Conservation (phyloP, 1,140 invertebrate species). For the Galleria mellonella region DNA sequence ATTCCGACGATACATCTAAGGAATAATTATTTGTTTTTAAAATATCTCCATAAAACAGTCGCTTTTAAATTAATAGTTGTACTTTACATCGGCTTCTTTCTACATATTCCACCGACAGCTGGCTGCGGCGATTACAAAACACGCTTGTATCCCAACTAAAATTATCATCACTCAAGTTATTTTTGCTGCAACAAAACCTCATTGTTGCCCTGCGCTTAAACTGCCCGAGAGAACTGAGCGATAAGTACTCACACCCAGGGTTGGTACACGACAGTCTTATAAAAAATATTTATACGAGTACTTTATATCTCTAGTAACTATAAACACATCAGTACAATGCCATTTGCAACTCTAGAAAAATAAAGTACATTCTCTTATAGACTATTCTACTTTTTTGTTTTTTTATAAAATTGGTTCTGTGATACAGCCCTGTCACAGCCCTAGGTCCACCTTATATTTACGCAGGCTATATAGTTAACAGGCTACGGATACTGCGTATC, state of each 20-base stretch:
- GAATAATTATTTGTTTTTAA: no score
- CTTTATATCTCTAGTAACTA: no score
- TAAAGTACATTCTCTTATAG: no score
- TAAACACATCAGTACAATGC: no score
- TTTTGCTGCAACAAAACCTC: conserved; percentile 4
- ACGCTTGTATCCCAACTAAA: conserved; percentile 1
- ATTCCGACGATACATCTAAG: no score
- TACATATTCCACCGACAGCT: background rate
- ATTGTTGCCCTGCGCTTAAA: conserved; percentile 4
- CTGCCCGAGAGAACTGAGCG: conserved; percentile 1
- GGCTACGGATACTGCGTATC: conserved; percentile 38
- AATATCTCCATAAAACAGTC: no score
- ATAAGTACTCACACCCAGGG: background rate
- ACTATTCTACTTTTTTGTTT: background rate
- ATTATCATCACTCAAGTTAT: conserved; percentile 5
- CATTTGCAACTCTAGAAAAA: no score
- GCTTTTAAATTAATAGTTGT: no score
- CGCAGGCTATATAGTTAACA: conserved; percentile 8
- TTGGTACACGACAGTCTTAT: no score
- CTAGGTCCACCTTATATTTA: conserved; percentile 5
- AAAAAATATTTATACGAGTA: no score
- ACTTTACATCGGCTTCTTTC: no score
- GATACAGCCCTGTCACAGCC: background rate
- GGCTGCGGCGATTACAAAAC: background rate
- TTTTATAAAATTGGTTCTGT: no score